Evolutionary conservation across 1,140 invertebrate species (phyloP).

Genomic region (Drosophila virilis): DNA sequence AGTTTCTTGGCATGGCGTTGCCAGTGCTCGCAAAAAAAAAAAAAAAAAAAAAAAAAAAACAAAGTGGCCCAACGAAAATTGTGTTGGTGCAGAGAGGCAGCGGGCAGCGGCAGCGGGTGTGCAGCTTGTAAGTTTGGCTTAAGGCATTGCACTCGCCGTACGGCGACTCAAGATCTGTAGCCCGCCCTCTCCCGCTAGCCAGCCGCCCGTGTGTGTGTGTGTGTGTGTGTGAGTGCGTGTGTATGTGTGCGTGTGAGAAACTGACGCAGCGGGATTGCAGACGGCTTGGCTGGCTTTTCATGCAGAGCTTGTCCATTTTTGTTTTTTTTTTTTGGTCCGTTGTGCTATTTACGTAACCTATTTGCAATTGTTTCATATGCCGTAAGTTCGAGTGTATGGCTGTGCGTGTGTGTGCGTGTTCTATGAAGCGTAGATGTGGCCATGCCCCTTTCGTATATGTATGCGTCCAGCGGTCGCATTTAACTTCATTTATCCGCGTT

Average conservation of each 20-base stretch:
- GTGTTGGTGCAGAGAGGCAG: not conserved
- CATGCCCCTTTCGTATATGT: conserved; percentile 2
- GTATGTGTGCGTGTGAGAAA: not conserved
- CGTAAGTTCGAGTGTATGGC: conserved; percentile 48
- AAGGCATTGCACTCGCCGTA: conserved; percentile 33
- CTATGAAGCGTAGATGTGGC: conserved; percentile 36
- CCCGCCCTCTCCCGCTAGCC: conserved; percentile 4
- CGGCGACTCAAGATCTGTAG: conserved; percentile 12
- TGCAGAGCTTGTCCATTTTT: conserved; percentile 36
- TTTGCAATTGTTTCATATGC: conserved; percentile 42
- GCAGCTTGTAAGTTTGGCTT: conserved; percentile 13
- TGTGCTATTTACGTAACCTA: conserved; percentile 45
- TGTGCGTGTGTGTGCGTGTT: conserved; percentile 34
- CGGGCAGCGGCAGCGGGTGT: not conserved
- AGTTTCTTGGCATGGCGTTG: conserved; percentile 30
- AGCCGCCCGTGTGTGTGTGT: not conserved
- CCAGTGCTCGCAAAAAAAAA: conserved; percentile 34
- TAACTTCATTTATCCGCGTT: conserved; percentile 33
- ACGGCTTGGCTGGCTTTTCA: conserved; percentile 30
- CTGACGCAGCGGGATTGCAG: not conserved
- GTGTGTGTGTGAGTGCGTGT: not conserved
- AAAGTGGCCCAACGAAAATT: not conserved
- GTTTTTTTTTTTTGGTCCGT: conserved; percentile 32
- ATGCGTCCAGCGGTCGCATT: conserved; percentile 14
- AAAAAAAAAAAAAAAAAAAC: conserved; percentile 18